Evolutionary conservation across 2,113 vertebrate genomes (phyloP).

Genomic region (Clupea harengus): DNA sequence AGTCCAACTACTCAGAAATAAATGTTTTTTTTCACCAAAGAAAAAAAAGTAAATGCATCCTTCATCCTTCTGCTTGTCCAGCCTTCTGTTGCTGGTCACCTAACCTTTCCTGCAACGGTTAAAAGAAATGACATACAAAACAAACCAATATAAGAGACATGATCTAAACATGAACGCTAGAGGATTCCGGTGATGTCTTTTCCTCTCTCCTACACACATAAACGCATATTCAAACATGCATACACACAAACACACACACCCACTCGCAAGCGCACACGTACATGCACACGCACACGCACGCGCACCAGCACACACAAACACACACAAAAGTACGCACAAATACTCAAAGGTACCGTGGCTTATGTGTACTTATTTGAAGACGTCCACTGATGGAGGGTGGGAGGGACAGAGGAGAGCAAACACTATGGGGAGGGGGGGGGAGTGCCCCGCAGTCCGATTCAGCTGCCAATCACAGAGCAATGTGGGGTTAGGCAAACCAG

Average conservation of each 20-base stretch:
- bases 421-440: constrained; percentile 16
- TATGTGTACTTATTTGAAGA: background rate
- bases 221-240: background rate
- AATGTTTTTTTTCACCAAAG: background rate
- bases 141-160: background rate
- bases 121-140: background rate
- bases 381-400: constrained; percentile 20
- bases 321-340: constrained; percentile 46
- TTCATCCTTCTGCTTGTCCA: background rate
- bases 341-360: background rate
- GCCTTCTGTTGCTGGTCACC: background rate
- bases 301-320: background rate
- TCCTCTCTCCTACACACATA: background rate
- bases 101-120: constrained; percentile 7
- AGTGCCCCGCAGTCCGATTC: constrained; percentile 27
- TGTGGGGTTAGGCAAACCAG: background rate
- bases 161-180: background rate
- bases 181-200: background rate
- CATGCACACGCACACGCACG: constrained; percentile 1
- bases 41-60: background rate
- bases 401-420: constrained; percentile 43
- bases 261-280: constrained; percentile 1
- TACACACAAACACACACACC: constrained; percentile 24
- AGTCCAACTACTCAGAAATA: background rate
- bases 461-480: constrained; percentile 38